These are phyloP conservation scores for Actinopyga echinites DNA, from an alignment of 53 echinoderm and acorn worm genomes.

Conservation along the genomic window DNA sequence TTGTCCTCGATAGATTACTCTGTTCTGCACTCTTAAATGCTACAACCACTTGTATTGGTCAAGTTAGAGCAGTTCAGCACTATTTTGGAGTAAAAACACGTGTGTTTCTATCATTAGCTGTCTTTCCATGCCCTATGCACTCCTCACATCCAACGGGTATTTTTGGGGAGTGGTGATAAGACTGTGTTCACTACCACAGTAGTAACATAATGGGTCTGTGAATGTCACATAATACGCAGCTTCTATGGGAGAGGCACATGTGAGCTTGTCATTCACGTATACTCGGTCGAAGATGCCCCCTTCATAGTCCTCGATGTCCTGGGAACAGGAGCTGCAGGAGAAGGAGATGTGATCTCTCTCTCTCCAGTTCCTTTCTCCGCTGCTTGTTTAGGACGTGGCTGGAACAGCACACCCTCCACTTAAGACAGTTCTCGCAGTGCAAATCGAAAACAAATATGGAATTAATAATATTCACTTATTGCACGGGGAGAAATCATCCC, in stretches of 20 bases:
- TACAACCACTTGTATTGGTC: no score
- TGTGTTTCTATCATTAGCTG: slow-evolving; percentile 32
- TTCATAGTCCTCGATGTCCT: slow-evolving; percentile 35
- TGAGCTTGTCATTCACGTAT: slow-evolving; percentile 62
- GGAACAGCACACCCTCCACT: slow-evolving; percentile 26
- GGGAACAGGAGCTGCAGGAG: slow-evolving; percentile 31
- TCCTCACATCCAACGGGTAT: slow-evolving; percentile 46
- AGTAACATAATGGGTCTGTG: slow-evolving; percentile 55
- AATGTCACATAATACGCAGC: slow-evolving; percentile 48
- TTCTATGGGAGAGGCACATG: slow-evolving; percentile 41
- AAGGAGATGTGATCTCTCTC: slow-evolving; percentile 5
- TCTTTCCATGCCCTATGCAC: slow-evolving; percentile 20
- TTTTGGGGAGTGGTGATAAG: neutral
- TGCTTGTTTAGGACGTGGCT: neutral
- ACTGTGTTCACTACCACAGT: slow-evolving; percentile 54
- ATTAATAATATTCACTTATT: no score
- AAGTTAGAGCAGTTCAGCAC: no score
- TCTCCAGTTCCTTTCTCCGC: neutral
- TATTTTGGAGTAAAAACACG: slow-evolving; percentile 39
- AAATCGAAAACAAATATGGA: neutral
- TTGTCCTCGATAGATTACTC: no score
- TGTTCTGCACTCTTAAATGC: no score
- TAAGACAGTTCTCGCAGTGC: slow-evolving; percentile 23
- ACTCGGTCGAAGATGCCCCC: slow-evolving; percentile 42
- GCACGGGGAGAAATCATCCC: no score